Evolutionary conservation across 2,888 invertebrate species (phyloP).

Genomic region (Drosophila paranaensis): DNA sequence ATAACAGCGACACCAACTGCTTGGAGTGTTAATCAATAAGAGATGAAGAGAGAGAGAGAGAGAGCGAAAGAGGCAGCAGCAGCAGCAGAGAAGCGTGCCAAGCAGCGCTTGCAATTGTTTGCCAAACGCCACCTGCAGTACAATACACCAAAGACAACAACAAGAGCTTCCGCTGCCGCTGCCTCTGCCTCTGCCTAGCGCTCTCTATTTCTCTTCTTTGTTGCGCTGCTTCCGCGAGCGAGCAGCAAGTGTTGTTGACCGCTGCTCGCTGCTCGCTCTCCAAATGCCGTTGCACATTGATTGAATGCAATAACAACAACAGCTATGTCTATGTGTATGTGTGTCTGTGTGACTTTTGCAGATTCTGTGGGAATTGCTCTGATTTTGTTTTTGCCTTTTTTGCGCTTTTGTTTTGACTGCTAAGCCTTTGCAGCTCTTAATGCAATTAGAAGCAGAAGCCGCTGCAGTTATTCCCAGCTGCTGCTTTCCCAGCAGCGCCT

Average conservation of each 20-base stretch:
- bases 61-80: constrained; percentile 7
- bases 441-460: constrained; percentile 65
- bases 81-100: constrained; percentile 57
- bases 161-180: constrained; percentile 37
- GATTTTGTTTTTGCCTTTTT: constrained; percentile 56
- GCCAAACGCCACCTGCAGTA: constrained; percentile 57
- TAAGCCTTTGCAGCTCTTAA: constrained; percentile 67
- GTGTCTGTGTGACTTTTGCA: constrained; percentile 34
- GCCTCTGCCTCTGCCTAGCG: constrained; percentile 10
- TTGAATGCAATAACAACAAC: constrained; percentile 67
- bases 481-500: constrained; percentile 49
- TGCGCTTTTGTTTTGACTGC: constrained; percentile 60
- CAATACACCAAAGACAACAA: constrained; percentile 19
- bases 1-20: constrained; percentile 51
- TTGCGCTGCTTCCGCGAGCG: constrained; percentile 57
- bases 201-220: constrained; percentile 22
- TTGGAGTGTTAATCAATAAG: constrained; percentile 41
- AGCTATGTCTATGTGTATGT: constrained; percentile 19
- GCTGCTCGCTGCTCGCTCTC: constrained; percentile 59
- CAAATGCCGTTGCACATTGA: constrained; percentile 75
- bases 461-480: constrained; percentile 29
- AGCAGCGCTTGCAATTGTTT: constrained; percentile 57
- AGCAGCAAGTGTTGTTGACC: constrained; percentile 74
- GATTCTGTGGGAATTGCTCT: constrained; percentile 78
- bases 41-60: neutral